Base-by-base conservation (phyloP, 2,888 invertebrate genomes). In the Macrophya annulata region DNA sequence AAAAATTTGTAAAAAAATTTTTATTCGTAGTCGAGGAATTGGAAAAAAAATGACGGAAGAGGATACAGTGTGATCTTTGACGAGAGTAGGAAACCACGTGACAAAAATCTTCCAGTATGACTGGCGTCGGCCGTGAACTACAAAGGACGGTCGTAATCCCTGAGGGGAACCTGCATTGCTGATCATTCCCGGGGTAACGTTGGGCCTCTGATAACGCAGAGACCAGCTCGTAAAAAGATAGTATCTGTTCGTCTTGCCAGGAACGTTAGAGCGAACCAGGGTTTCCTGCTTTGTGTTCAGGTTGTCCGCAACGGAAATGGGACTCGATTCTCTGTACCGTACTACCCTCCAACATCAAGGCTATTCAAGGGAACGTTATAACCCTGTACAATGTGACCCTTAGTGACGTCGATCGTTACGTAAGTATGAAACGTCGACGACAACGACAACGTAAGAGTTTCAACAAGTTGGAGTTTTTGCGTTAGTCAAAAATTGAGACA, bases 251-350 rank as follows among this genome's bases (percentile, higher is more conserved):
- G 81, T 81, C 59, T 62, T 43, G 81, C 48, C 31, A 31, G 31
- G 77, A 43, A 59, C 62, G 59, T 37, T 59, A 81, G 25, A 59
- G 40, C n/a, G 59, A 31, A 62, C 62, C 81, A 81, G 81, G 43
- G 43, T 25, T 81, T 81, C 81, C 81, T 40, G 81, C 81, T 81
- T 81, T 62, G 81, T 81, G 81, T 81, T 81, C 59, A 51, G 81
- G 43, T 81, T 81, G 59, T 81, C 59, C 59, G 62, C n/a, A 62
- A 17, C 81, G 81, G 81, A 62, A 81, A 81, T 62, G 62, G 59
- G 81, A 59, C 59, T 62, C 81, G 81, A 59, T 59, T 81, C 81
- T 81, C 59, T 37, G 40, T 81, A 43, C 40, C 81, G 12, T 62
- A 43, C 43, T 8, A 10, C 81, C 40, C 21, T 17, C 43, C 40